A percentile compares a stretch with the other conserved stretches of the same genome.
These are phyloP conservation scores for Sesamia inferens DNA, from an alignment of 2,888 invertebrate genomes.

Conservation along the genomic window DNA sequence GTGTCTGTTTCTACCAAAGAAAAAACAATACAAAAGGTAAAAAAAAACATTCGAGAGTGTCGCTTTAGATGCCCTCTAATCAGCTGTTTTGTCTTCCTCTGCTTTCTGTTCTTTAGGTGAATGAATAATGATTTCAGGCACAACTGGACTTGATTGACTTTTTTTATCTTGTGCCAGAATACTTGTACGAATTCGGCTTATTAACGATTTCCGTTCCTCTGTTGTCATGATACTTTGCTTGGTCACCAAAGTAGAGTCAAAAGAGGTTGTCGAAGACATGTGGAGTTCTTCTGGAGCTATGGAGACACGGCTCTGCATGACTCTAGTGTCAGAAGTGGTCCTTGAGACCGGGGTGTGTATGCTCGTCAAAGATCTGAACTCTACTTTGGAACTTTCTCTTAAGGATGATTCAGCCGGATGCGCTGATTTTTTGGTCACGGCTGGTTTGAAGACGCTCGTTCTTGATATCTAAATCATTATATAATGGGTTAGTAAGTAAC, in stretches of 20 bases:
- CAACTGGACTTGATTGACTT: neutral
- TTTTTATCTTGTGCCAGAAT: constrained; percentile 19
- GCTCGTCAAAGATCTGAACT: constrained; percentile 26
- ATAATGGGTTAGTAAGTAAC: constrained; percentile 4
- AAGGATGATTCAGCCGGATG: neutral
- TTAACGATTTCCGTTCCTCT: constrained; percentile 18
- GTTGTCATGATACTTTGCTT: neutral
- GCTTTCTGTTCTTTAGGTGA: constrained; percentile 5
- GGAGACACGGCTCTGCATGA: neutral
- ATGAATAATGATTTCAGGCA: neutral
- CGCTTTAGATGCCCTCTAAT: neutral
- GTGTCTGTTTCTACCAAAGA: neutral
- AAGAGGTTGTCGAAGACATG: constrained; percentile 16
- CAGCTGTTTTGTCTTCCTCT: constrained; percentile 2
- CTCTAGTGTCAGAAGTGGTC: neutral
- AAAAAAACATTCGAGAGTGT: neutral
- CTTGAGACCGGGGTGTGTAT: neutral
- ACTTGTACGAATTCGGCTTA: constrained; percentile 22
- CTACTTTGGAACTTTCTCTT: constrained; percentile 22
- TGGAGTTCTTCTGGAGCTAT: neutral
- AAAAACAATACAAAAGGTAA: neutral
- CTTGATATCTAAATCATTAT: constrained; percentile 37
- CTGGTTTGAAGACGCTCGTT: constrained; percentile 9
- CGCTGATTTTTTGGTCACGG: neutral
- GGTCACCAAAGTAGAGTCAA: neutral